Conservation (phyloP, 2,113 vertebrate species). For the Nibea coibor region DNA sequence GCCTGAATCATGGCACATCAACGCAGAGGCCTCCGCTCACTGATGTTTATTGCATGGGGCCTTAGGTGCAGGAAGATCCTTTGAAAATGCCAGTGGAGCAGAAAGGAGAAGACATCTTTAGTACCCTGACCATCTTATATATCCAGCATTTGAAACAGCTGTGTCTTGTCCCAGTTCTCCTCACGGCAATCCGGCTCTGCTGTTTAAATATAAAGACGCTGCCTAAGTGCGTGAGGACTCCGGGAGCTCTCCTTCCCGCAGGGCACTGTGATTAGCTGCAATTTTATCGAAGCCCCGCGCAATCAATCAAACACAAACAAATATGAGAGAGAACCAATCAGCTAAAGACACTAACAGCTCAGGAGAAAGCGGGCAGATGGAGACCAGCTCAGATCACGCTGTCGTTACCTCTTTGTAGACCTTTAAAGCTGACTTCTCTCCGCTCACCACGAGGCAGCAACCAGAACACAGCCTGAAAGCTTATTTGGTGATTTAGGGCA, state of each 20-base stretch:
- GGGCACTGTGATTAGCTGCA: constrained; percentile 43
- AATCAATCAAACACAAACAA: constrained; percentile 65
- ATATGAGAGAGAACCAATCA: constrained; percentile 48
- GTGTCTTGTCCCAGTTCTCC: constrained; percentile 42
- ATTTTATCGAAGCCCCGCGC: constrained; percentile 40
- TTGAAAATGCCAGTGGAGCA: constrained; percentile 70
- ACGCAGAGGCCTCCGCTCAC: constrained; percentile 48
- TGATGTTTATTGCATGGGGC: constrained; percentile 74
- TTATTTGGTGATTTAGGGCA: constrained; percentile 49
- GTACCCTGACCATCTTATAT: constrained; percentile 58
- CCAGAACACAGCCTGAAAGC: constrained; percentile 54
- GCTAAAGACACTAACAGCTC: constrained; percentile 14
- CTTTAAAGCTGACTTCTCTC: constrained; percentile 16
- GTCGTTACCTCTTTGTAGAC: constrained; percentile 8
- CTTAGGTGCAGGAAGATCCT: constrained; percentile 70
- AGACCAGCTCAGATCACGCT: not conserved
- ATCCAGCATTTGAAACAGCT: constrained; percentile 70
- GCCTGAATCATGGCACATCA: constrained; percentile 65
- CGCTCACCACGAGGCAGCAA: constrained; percentile 29
- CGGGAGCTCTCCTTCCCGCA: constrained; percentile 29
- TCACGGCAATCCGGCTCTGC: constrained; percentile 11
- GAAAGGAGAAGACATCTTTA: constrained; percentile 74
- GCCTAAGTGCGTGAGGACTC: constrained; percentile 24
- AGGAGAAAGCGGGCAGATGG: not conserved
- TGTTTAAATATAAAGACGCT: constrained; percentile 49